A percentile compares a stretch with the other conserved stretches of the same genome.
Evolutionary conservation across 2,797 vertebrate genomes (phyloP).

Genomic region (Megalops cyprinoides): DNA sequence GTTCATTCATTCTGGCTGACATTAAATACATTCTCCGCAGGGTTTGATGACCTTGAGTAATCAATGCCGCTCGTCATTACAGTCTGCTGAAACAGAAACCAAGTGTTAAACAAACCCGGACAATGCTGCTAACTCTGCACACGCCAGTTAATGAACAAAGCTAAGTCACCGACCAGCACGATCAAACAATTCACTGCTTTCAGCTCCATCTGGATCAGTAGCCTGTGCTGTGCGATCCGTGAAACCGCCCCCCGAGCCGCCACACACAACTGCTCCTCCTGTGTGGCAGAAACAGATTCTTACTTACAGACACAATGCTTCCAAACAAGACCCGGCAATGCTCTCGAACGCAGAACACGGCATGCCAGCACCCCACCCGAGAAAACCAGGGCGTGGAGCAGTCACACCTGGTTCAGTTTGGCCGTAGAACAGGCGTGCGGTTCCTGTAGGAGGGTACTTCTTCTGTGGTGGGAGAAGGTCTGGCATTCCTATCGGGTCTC

Average conservation of each 20-base stretch:
- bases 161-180: background rate
- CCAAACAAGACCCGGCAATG: background rate
- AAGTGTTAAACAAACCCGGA: background rate
- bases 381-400: background rate
- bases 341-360: background rate
- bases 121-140: background rate
- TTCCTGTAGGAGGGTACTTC: conserved; percentile 50
- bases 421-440: conserved; percentile 30
- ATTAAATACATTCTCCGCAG: background rate
- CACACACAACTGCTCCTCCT: background rate
- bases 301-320: background rate
- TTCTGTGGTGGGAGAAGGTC: conserved; percentile 44
- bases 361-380: background rate
- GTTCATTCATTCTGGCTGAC: background rate
- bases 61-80: background rate
- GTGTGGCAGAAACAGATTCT: background rate
- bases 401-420: conserved; percentile 58
- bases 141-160: background rate
- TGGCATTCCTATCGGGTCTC: conserved; percentile 59
- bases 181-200: no score
- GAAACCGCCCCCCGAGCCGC: background rate
- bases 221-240: no score
- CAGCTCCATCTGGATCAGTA: no score
- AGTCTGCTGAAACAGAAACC: background rate
- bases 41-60: background rate